Evolutionary conservation across 2,797 vertebrate species (phyloP), one percentile per base, ranked within the genome.

Genomic region (Macropus fuliginosus): DNA sequence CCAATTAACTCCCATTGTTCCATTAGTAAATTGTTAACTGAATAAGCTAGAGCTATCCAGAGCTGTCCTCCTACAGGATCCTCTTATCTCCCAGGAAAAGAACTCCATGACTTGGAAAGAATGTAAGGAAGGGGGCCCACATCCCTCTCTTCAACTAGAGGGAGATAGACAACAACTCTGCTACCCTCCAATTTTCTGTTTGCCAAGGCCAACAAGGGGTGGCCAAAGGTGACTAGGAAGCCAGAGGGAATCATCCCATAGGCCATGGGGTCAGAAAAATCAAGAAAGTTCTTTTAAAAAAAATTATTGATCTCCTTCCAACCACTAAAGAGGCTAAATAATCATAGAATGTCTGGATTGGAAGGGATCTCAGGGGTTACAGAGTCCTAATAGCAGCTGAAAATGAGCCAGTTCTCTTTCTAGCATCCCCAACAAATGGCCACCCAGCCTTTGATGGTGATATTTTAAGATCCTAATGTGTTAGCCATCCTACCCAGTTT

Each of bases 21-120:
- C 0, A 0, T 91, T 92, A 96, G 95, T 92, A 96, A 98, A 94
- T 97, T 93, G 96, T 97, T 97, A 98, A 97, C 95, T 0, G 59
- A 94, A 95, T 89, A 92, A 92, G 94, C 62, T n/a, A 16, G 62
- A 74, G 34, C 34, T 3, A n/a, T 74, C 34, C 34, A 18, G 66
- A 95, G 94, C 66, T 89, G 90, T 18, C 74, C 87, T 92, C 57
- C 92, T 92, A 91, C 40, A 46, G 0, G 40, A 54, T 62, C 91
- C 90, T 93, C 4, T 55, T n/a, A 21, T 93, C 56, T 13, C 4
- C 94, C 81, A 46, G 34, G 91, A 95, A 97, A 92, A 57, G 46
- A 0, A 9, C 55, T 94, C 34, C 1, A 1, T 54, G 46, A 57
- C 96, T 92, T 91, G 21, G 52, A 28, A 55, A 18, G 46, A 54